Percentiles rank a stretch among this genome's conserved stretches.
Conservation (phyloP, 2,797 vertebrate species). For the Pangasius mekongensis region DNA sequence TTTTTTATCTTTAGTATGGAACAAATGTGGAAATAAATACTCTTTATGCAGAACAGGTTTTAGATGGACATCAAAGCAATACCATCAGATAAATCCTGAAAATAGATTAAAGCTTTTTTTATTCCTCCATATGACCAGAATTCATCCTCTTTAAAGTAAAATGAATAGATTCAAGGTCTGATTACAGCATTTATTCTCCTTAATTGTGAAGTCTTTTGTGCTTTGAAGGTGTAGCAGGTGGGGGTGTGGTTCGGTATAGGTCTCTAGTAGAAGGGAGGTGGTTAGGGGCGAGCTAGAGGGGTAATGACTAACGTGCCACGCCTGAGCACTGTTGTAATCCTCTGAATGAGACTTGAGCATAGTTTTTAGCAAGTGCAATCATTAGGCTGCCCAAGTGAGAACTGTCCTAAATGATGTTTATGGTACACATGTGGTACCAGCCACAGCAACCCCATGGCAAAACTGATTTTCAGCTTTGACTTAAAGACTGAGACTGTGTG, state of each 20-base stretch:
- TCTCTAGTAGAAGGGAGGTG: neutral
- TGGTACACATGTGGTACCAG: neutral
- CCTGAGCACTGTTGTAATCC: neutral
- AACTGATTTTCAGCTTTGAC: neutral
- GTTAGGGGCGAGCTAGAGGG: neutral
- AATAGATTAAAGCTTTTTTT: constrained; percentile 72
- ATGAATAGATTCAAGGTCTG: constrained; percentile 55
- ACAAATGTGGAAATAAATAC: constrained; percentile 70
- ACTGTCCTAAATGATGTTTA: neutral
- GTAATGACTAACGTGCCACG: neutral
- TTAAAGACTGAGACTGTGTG: neutral
- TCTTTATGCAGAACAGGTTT: constrained; percentile 71
- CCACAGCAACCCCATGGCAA: neutral
- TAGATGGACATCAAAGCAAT: constrained; percentile 68
- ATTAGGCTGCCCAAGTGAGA: neutral
- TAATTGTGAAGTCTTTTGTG: neutral
- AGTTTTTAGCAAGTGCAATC: neutral
- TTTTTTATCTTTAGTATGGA: constrained; percentile 63
- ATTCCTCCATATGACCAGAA: constrained; percentile 70
- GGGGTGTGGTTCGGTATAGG: neutral
- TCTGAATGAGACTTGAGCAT: neutral
- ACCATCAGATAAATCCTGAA: constrained; percentile 71
- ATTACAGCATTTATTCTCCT: constrained; percentile 62
- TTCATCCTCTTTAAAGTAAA: constrained; percentile 64
- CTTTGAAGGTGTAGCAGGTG: constrained; percentile 1